These are phyloP conservation scores for Hypolimnas misippus DNA, from an alignment of 2,888 invertebrate species.

Conservation along the genomic window DNA sequence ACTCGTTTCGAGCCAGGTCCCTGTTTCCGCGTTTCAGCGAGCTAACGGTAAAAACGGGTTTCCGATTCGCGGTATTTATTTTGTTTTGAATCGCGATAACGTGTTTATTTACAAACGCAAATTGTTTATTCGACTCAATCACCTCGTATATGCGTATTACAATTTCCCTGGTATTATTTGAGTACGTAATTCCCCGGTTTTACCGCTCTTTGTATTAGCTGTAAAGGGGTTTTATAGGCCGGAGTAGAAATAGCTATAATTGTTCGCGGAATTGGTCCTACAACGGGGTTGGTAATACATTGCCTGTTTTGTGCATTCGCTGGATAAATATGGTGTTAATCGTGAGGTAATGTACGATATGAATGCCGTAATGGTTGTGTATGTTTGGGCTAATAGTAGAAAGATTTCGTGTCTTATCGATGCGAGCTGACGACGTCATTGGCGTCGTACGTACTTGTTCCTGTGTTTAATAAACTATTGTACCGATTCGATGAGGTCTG, in stretches of 20 bases:
- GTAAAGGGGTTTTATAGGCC: conserved; percentile 48
- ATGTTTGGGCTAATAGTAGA: conserved; percentile 28
- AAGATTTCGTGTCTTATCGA: conserved; percentile 67
- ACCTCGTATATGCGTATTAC: conserved; percentile 37
- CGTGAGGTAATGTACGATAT: conserved; percentile 30
- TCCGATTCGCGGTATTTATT: conserved; percentile 59
- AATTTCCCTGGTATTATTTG: conserved; percentile 60
- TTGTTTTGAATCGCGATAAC: conserved; percentile 48
- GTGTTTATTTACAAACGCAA: conserved; percentile 69
- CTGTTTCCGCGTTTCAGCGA: conserved; percentile 68
- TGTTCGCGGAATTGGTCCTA: conserved; percentile 18
- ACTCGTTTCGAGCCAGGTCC: conserved; percentile 64
- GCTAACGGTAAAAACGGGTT: conserved; percentile 79
- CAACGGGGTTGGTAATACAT: conserved; percentile 11
- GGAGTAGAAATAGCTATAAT: conserved; percentile 41
- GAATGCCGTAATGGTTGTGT: conserved; percentile 22
- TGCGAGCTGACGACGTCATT: conserved; percentile 56
- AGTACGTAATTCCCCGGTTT: conserved; percentile 49
- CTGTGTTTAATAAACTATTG: conserved; percentile 63
- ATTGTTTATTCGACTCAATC: conserved; percentile 42
- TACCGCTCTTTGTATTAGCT: conserved; percentile 55
- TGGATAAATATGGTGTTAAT: not conserved
- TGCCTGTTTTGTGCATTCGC: not conserved
- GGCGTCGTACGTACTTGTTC: conserved; percentile 55
- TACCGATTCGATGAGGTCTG: conserved; percentile 63